Evolutionary conservation across 2,888 invertebrate genomes (phyloP).

Genomic region (Drosophila lutescens): DNA sequence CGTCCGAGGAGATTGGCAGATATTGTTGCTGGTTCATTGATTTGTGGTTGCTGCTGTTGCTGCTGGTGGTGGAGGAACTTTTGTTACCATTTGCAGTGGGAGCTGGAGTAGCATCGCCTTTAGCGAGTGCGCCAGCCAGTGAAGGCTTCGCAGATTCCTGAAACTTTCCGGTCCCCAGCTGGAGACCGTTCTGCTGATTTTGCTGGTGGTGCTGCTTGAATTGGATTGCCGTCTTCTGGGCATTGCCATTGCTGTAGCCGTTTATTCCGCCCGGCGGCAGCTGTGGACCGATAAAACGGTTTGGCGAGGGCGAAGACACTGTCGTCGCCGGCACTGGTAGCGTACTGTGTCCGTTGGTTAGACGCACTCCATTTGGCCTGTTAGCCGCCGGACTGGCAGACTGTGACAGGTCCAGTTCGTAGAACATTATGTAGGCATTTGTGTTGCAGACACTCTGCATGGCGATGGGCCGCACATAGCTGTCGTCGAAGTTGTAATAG

Average conservation of each 20-base stretch:
- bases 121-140: slow-evolving; percentile 70
- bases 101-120: slow-evolving; percentile 66
- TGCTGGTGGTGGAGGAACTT: slow-evolving; percentile 69
- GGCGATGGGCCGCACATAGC: slow-evolving; percentile 90
- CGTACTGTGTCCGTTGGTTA: slow-evolving; percentile 63
- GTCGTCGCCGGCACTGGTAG: slow-evolving; percentile 53
- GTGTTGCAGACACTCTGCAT: slow-evolving; percentile 91
- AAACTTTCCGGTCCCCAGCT: slow-evolving; percentile 70
- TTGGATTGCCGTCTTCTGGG: slow-evolving; percentile 56
- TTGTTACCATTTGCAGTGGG: slow-evolving; percentile 71
- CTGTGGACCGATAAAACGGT: slow-evolving; percentile 81
- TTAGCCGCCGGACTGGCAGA: slow-evolving; percentile 18
- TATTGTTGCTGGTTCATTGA: slow-evolving; percentile 49
- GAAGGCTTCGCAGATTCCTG: slow-evolving; percentile 75
- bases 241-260: slow-evolving; percentile 56
- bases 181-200: slow-evolving; percentile 65
- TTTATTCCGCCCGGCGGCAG: slow-evolving; percentile 69
- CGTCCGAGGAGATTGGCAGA: slow-evolving; percentile 71
- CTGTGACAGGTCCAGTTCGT: slow-evolving; percentile 87
- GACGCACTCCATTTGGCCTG: slow-evolving; percentile 70
- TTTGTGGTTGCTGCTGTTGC: slow-evolving; percentile 52
- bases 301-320: slow-evolving; percentile 71
- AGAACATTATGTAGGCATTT: slow-evolving; percentile 97
- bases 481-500: slow-evolving; percentile 97
- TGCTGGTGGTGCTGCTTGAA: slow-evolving; percentile 51